Conservation (phyloP, 2,797 vertebrate species). For the Taeniopygia guttata region DNA sequence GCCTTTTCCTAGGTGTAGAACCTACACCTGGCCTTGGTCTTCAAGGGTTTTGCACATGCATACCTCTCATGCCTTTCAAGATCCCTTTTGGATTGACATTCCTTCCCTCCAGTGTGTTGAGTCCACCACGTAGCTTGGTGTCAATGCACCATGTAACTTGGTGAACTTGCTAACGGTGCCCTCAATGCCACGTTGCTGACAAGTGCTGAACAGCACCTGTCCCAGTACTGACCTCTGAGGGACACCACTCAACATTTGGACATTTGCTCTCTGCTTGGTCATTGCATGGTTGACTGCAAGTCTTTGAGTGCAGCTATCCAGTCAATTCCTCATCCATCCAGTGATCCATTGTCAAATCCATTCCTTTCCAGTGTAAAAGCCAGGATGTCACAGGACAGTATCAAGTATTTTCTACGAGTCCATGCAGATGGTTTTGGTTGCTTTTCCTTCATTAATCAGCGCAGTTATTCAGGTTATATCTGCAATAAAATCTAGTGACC, state of each 20-base stretch:
- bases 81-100: background rate
- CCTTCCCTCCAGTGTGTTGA: background rate
- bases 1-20: background rate
- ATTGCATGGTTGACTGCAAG: rapidly evolving
- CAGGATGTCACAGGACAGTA: too few species aligned
- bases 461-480: background rate
- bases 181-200: background rate
- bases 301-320: background rate
- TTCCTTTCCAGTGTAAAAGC: background rate
- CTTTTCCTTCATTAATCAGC: too few species aligned
- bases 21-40: background rate
- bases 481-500: background rate
- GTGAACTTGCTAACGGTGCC: background rate
- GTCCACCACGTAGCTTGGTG: too few species aligned
- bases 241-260: background rate
- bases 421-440: background rate
- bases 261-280: too few species aligned
- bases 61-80: background rate
- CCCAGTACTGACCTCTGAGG: background rate
- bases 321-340: background rate
- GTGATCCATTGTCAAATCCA: background rate
- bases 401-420: background rate
- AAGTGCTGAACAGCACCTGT: background rate
- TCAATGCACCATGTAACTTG: too few species aligned
- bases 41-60: background rate